Evolutionary conservation across 2,797 vertebrate species (phyloP).

Genomic region (Rhincodon typus): DNA sequence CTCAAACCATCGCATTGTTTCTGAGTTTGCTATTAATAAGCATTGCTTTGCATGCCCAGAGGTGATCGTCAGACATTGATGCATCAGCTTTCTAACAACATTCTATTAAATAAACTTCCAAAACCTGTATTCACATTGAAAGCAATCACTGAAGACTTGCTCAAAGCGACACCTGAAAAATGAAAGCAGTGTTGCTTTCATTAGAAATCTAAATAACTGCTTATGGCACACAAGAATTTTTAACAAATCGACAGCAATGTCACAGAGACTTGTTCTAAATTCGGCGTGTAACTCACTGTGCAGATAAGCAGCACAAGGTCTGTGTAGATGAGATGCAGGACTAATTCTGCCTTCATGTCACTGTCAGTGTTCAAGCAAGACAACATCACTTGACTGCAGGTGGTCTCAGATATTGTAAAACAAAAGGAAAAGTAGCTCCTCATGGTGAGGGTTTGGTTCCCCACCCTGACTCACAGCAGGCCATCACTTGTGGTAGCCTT

Average conservation of each 20-base stretch:
- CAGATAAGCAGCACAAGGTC: not conserved
- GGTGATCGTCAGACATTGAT: conserved; percentile 32
- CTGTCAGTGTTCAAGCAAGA: not conserved
- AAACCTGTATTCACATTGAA: conserved; percentile 22
- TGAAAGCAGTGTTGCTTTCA: conserved; percentile 7
- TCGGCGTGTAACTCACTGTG: not conserved
- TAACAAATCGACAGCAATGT: not conserved
- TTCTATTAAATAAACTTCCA: conserved; percentile 35
- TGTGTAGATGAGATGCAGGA: not conserved
- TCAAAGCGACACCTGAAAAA: conserved; percentile 33
- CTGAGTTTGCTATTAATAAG: conserved; percentile 30
- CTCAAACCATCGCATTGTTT: too few relatives aligned
- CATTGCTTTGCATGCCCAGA: not conserved
- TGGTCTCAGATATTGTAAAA: not conserved
- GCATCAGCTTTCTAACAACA: conserved; percentile 25
- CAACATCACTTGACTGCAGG: not conserved
- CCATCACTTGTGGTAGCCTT: not conserved
- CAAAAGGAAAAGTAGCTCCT: not conserved
- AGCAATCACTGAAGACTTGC: conserved; percentile 25
- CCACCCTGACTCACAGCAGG: not conserved
- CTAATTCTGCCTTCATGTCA: not conserved
- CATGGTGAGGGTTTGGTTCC: too few relatives aligned
- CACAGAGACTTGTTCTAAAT: not conserved
- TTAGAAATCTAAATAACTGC: conserved; percentile 27
- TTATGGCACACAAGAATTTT: not conserved